Evolutionary conservation across 2,113 vertebrate species (phyloP).

Genomic region (Penelope pileata): DNA sequence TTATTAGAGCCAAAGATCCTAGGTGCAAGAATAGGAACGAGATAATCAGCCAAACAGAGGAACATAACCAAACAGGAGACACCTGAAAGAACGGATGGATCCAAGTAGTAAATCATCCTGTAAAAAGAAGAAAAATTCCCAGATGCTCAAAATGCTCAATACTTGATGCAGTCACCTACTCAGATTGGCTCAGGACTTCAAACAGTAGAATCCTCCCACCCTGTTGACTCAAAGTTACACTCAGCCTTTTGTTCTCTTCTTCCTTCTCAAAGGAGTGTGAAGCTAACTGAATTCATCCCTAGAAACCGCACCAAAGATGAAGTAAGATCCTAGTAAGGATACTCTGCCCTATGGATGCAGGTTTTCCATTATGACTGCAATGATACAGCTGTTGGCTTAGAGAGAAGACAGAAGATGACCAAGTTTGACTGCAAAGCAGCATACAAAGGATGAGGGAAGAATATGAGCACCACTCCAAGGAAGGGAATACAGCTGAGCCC

Average conservation of each 20-base stretch:
- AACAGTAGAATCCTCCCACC: not conserved
- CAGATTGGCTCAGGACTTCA: not conserved
- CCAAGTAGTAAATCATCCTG: slow-evolving; percentile 94
- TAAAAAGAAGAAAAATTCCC: not conserved
- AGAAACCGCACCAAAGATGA: not conserved
- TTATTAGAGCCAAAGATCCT: slow-evolving; percentile 95
- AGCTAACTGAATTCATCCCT: not conserved
- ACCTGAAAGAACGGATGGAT: slow-evolving; percentile 95
- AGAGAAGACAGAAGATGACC: not conserved
- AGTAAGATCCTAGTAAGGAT: not conserved
- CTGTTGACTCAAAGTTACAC: not conserved
- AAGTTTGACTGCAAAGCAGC: not conserved
- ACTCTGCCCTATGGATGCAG: not conserved
- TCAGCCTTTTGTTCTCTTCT: not conserved
- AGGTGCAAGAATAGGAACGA: slow-evolving; percentile 94
- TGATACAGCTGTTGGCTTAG: not conserved
- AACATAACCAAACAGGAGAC: slow-evolving; percentile 94
- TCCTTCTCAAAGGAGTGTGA: not conserved
- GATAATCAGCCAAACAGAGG: slow-evolving; percentile 94
- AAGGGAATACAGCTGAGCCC: not conserved
- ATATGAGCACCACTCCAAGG: not conserved
- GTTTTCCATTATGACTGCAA: not conserved
- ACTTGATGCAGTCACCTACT: not conserved
- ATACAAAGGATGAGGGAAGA: not conserved
- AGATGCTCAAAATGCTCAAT: not conserved